Evolutionary conservation across 2,797 vertebrate genomes (phyloP).

Genomic region (Characodon lateralis): DNA sequence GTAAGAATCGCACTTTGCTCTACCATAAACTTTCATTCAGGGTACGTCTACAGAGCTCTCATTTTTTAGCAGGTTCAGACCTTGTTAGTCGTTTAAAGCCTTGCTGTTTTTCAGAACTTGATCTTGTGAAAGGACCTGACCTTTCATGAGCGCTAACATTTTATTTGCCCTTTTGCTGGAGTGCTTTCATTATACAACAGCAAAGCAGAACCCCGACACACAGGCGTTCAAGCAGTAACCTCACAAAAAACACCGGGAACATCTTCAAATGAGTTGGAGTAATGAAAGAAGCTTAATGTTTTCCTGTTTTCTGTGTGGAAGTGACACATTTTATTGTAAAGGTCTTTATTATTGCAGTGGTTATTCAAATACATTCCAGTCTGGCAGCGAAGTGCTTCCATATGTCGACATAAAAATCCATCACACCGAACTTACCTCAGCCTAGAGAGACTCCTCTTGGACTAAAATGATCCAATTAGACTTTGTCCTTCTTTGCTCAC

Average conservation of each 20-base stretch:
- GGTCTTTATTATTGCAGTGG: slow-evolving; percentile 41
- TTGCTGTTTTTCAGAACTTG: slow-evolving; percentile 31
- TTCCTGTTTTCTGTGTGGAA: background rate
- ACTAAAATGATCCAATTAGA: slow-evolving; percentile 4
- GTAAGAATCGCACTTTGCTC: slow-evolving; percentile 15
- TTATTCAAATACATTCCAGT: slow-evolving; percentile 32
- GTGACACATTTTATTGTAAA: slow-evolving; percentile 31
- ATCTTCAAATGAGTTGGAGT: slow-evolving; percentile 1
- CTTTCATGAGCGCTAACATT: slow-evolving; percentile 53
- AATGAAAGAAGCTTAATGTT: background rate
- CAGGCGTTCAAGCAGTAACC: slow-evolving; percentile 9
- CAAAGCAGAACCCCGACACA: slow-evolving; percentile 14
- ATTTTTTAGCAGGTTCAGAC: slow-evolving; percentile 13
- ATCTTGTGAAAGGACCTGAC: slow-evolving; percentile 51
- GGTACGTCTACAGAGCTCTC: slow-evolving; percentile 8
- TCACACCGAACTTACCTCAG: slow-evolving; percentile 32
- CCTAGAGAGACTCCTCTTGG: slow-evolving; percentile 31
- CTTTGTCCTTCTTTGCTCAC: background rate
- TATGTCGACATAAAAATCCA: slow-evolving; percentile 32
- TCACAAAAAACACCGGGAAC: background rate
- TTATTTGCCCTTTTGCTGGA: slow-evolving; percentile 62
- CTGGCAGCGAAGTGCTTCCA: slow-evolving; percentile 38
- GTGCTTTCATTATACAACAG: slow-evolving; percentile 25
- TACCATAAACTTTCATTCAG: slow-evolving; percentile 24
- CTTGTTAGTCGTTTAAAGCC: slow-evolving; percentile 29